Base-by-base conservation (phyloP, 35 echinoderm and acorn worm species). In the Apostichopus parvimensis region DNA sequence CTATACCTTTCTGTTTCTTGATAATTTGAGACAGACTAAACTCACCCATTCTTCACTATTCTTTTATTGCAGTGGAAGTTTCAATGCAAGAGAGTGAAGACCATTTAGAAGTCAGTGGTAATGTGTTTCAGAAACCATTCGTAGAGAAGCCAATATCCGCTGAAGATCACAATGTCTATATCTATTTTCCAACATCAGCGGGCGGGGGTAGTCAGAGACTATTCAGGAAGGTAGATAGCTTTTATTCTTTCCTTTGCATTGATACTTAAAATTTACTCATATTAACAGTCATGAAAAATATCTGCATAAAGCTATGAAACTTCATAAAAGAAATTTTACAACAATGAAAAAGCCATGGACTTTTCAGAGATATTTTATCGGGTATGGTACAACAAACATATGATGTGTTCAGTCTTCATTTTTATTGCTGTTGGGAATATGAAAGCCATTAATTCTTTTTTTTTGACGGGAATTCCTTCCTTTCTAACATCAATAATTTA, bases 151-250 rank as follows among this genome's bases (percentile, higher is more conserved):
- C 97, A 22, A 93, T 98, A 15, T 96, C 93, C 24, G 97, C 97
- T 54, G 97, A 98, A 87, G 97, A 96, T 77, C 97, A 96, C 65
- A 98, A 98, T 86, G 92, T 98, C 8, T 98, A 96, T 60, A 98
- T 98, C 62, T 96, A 98, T 66, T 96, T 94, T 64, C 94, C 95
- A 14, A 91, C 91, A 45, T 92, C 97, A 56, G 97, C 97, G n/a
- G 97, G 97, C 17, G 97, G 97, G n/a, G 97, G 97, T 4, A 99
- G 97, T 82, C 97, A 98, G 60, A 92, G 97, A 25, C 88, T 98
- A 10, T 98, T 96, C 64, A 96, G 97, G 79, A 98, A 96, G 94
- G 94, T 96, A 70, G 86, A 60, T 18, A 20, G 55, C 0, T 78
- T 17, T 12, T 4, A 78, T 78, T 11, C 58, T 12, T 45, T 45